phyloP scores from a whole-genome alignment of 2,113 vertebrate genomes.

The Aptenodytes forsteri region DNA sequence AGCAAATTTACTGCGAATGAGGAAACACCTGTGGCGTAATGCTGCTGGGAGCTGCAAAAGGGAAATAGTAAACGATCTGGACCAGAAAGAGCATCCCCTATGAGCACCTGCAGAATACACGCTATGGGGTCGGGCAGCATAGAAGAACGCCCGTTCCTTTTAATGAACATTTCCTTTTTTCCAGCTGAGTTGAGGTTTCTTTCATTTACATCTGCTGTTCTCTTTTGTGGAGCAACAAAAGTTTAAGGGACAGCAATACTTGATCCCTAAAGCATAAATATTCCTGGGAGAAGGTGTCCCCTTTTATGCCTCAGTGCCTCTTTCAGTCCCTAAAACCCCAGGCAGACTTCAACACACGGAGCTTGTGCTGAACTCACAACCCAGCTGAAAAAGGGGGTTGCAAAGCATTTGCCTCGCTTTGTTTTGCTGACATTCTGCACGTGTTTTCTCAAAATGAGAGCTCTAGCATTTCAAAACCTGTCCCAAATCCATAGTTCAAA shows the following conservation, averaged over 20 bases:
- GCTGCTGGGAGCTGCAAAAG: background rate
- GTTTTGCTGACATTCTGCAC: background rate
- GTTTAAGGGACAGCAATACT: background rate
- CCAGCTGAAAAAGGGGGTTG: background rate
- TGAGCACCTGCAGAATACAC: background rate
- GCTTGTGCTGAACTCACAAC: background rate
- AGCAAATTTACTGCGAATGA: background rate
- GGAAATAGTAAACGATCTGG: background rate
- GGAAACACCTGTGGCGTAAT: background rate
- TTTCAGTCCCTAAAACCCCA: background rate
- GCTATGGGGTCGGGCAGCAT: accelerated
- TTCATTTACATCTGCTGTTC: background rate
- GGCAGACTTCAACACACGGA: background rate
- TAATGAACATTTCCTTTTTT: background rate
- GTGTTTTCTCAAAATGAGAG: background rate
- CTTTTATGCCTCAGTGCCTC: background rate
- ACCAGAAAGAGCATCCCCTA: background rate
- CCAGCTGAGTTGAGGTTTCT: background rate
- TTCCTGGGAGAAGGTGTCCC: background rate
- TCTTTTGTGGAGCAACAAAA: background rate
- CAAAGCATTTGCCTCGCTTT: background rate
- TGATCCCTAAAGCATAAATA: background rate
- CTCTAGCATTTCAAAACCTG: background rate
- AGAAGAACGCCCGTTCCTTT: background rate
- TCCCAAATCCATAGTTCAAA: background rate